phyloP scores from a whole-genome alignment of 2,888 invertebrate genomes.

The Tetragonula carbonaria region DNA sequence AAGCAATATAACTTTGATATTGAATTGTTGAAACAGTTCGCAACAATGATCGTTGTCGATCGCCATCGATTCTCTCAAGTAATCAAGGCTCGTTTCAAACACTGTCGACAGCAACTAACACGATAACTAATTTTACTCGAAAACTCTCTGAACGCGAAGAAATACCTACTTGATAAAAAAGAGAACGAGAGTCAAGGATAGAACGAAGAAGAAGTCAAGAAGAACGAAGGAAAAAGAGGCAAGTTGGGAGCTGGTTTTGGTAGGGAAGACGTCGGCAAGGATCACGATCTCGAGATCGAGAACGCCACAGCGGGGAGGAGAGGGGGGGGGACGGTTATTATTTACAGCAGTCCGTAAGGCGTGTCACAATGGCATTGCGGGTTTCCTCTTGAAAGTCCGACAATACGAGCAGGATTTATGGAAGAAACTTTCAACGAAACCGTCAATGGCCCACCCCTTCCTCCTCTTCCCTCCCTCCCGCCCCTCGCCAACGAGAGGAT shows the following conservation, averaged over 20 bases:
- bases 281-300: slow-evolving; percentile 39
- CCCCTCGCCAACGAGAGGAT: slow-evolving; percentile 53
- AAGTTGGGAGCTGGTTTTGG: slow-evolving; percentile 38
- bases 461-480: no score
- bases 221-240: not conserved
- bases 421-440: slow-evolving; percentile 83
- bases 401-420: slow-evolving; percentile 82
- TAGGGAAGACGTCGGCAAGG: slow-evolving; percentile 31
- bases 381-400: slow-evolving; percentile 83
- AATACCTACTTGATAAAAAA: no score
- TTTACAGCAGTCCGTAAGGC: slow-evolving; percentile 82
- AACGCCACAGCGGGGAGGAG: slow-evolving; percentile 47
- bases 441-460: slow-evolving; percentile 78
- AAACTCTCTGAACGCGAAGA: no score
- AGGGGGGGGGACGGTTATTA: slow-evolving; percentile 76
- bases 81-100: no score
- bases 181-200: not conserved
- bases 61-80: no score
- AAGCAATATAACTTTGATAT: no score
- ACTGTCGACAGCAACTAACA: no score
- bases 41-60: no score
- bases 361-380: slow-evolving; percentile 83
- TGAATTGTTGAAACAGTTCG: no score
- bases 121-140: no score
- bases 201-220: not conserved